Evolutionary conservation across 1,140 invertebrate species (phyloP).

Genomic region (Pseudomyrmex gracilis): DNA sequence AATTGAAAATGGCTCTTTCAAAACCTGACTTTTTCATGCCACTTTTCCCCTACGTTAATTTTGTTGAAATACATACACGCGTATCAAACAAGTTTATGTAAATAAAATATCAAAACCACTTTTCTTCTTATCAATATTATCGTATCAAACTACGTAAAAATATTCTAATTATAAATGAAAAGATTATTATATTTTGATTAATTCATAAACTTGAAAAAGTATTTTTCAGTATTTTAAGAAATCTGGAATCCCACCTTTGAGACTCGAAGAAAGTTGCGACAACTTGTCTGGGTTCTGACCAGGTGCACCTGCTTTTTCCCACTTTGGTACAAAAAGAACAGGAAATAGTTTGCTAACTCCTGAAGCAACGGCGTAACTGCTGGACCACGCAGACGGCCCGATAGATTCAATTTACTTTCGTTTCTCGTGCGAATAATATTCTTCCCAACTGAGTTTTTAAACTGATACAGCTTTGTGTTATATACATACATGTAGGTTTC

Average conservation of each 20-base stretch:
- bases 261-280: conserved; percentile 22
- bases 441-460: background rate
- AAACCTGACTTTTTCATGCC: too few relatives aligned
- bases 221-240: conserved; percentile 3
- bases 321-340: conserved; percentile 49
- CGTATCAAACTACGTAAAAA: background rate
- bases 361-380: conserved; percentile 16
- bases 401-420: conserved; percentile 52
- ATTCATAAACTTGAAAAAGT: background rate
- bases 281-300: conserved; percentile 25
- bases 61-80: too few relatives aligned
- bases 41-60: too few relatives aligned
- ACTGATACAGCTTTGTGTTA: conserved; percentile 12
- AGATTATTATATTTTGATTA: background rate
- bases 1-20: too few relatives aligned
- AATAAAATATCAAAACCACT: too few relatives aligned
- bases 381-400: conserved; percentile 32
- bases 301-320: conserved; percentile 40
- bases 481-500: background rate
- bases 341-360: conserved; percentile 44
- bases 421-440: conserved; percentile 7
- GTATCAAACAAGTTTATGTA: too few relatives aligned
- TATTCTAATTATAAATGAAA: background rate
- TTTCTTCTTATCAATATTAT: too few relatives aligned
- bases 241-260: background rate